Base-by-base conservation (phyloP, 2,888 invertebrate species). In the Leptarthrus brevirostris region DNA sequence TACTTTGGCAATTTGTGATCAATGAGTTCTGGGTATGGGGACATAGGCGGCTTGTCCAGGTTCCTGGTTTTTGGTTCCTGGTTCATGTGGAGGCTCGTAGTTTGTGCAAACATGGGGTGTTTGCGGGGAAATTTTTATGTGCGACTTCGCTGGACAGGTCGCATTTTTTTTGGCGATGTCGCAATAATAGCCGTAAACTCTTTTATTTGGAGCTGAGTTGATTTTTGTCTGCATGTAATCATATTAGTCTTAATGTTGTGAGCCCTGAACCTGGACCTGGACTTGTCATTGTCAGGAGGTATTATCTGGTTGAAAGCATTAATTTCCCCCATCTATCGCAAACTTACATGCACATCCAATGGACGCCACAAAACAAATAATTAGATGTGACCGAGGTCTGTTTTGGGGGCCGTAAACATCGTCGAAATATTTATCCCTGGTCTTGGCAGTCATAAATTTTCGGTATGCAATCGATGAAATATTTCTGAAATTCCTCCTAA, bases 1-100 rank as follows among this genome's bases (percentile, higher is more conserved):
- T 75, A 72, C 75, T 75, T 74, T 74, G 52, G 74, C 75, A 75
- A 75, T 75, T 75, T 74, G 75, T 74, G 75, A 73, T 69, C 75
- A 61, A 72, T 66, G 56, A 75, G 49, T 30, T 24, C 16, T 3
- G 66, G 49, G 66, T 4, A 34, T 18, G 66, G 18, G 66, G 6
- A 3, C 36, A n/a, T 2, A 18, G 47, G 66, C 24, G 8, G 14
- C 47, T 30, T n/a, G n/a, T n/a, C n/a, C n/a, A n/a, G n/a, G n/a
- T n/a, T n/a, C n/a, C n/a, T n/a, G n/a, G n/a, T n/a, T 30, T 30
- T 30, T 30, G 4, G 30, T 30, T 30, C 30, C 8, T 6, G n/a
- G n/a, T n/a, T n/a, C 30, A 30, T 30, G 8, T 30, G 8, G 3
- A 26, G 14, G 18, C 49, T 36, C 24, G 26, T 47, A 47, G 26